phyloP scores from a whole-genome alignment of 1,140 invertebrate species.

The Drosophila tani region DNA sequence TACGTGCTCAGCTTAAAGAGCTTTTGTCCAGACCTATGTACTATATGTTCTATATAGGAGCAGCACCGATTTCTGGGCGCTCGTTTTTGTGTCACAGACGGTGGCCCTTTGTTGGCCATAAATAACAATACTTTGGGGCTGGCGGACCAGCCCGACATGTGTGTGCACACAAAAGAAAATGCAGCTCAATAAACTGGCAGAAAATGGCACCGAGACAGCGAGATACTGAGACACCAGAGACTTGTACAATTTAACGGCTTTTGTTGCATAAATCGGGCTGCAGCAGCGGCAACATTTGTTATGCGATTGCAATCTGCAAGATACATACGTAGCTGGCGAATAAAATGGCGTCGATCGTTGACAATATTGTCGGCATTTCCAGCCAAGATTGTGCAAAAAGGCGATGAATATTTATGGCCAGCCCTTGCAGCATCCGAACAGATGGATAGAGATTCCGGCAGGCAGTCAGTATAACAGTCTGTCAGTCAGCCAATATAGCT shows the following conservation, averaged over 20 bases:
- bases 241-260: constrained; percentile 81
- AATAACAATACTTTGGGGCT: constrained; percentile 58
- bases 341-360: constrained; percentile 77
- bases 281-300: constrained; percentile 73
- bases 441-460: constrained; percentile 48
- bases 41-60: constrained; percentile 64
- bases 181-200: constrained; percentile 77
- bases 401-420: constrained; percentile 68
- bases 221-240: constrained; percentile 61
- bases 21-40: constrained; percentile 28
- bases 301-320: constrained; percentile 75
- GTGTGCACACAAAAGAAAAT: constrained; percentile 63
- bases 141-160: constrained; percentile 1
- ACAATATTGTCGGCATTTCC: constrained; percentile 47
- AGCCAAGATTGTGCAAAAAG: constrained; percentile 67
- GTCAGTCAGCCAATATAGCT: constrained; percentile 42
- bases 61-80: constrained; percentile 23
- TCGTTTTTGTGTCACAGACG: constrained; percentile 50
- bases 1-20: constrained; percentile 67
- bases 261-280: constrained; percentile 79
- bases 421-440: constrained; percentile 52
- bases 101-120: constrained; percentile 54
- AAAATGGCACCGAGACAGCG: constrained; percentile 58
- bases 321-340: constrained; percentile 8
- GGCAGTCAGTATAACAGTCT: constrained; percentile 25